Percentiles rank a stretch among this genome's conserved stretches.
phyloP scores from a whole-genome alignment of 2,797 vertebrate genomes.

The Hydrophis major region DNA sequence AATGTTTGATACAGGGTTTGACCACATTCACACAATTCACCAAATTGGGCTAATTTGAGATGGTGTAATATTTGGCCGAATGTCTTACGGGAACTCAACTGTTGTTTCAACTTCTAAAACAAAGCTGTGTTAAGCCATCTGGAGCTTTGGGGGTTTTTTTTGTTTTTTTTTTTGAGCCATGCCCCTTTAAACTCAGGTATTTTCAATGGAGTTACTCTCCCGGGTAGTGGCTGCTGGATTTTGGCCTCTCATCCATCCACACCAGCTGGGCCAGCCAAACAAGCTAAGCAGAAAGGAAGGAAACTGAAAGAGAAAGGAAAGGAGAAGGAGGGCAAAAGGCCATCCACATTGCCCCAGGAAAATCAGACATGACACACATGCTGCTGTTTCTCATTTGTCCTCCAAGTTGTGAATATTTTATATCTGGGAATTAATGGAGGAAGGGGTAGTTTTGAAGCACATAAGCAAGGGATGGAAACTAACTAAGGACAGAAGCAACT shows the following conservation, averaged over 20 bases:
- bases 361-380: background rate
- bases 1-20: background rate
- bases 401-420: background rate
- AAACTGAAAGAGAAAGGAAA: background rate
- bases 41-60: background rate
- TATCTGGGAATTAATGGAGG: background rate
- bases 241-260: background rate
- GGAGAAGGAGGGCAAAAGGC: background rate
- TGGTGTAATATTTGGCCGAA: background rate
- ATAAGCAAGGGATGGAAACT: background rate
- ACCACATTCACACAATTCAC: background rate
- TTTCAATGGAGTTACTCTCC: background rate
- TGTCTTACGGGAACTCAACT: background rate
- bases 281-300: conserved; percentile 26
- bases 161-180: background rate
- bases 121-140: background rate
- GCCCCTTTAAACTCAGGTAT: background rate
- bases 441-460: background rate
- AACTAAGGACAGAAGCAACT: too few species aligned
- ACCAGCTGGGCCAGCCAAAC: conserved; percentile 1
- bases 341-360: background rate
- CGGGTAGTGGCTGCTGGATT: background rate
- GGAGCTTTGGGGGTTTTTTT: background rate
- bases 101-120: background rate
- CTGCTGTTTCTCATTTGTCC: background rate